Base-by-base conservation (phyloP, 2,888 invertebrate species). In the Bedellia somnulentella region DNA sequence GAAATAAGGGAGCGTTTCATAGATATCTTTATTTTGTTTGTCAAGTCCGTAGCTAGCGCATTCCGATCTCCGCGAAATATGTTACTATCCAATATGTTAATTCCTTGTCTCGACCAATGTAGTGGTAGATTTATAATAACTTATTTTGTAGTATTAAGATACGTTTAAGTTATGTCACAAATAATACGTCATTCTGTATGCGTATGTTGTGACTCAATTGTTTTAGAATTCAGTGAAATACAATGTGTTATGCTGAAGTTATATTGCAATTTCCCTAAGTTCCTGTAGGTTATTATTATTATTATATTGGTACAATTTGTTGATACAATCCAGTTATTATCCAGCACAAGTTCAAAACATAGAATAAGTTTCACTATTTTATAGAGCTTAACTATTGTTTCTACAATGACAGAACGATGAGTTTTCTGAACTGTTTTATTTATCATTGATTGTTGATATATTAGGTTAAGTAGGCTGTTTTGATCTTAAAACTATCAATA, bases 241-340 rank as follows among this genome's bases (percentile, higher is more conserved):
- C n/a, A n/a, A n/a, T n/a, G n/a, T n/a, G n/a, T n/a, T n/a, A n/a
- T n/a, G n/a, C n/a, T 73, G 71, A 67, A 71, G 67, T 67, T 68
- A 61, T 62, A 71, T 68, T 73, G 73, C 73, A 73, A 75, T 71
- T 73, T 64, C 70, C 60, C 71, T 75, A 73, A 66, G 75, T 75
- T 75, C 75, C 75, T 75, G 71, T 75, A 75, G 75, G 61, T 62
- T 73, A 71, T 71, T 67, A 56, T 63, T 67, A 70, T 63, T 70
- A 71, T 63, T 70, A 64, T 68, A 66, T 67, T 57, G 67, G 66
- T 73, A 73, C 66, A 70, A 68, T 68, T 67, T 68, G 66, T 70
- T 18, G 18, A 18, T 18, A 6, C 5, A 18, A 9, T 67, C 54
- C 53, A 52, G 49, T 57, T 54, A 51, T 56, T 6, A 57, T 57